Evolutionary conservation across 1,140 invertebrate genomes (phyloP), one percentile per base, ranked within the genome.

Genomic region (Drosophila sucinea): DNA sequence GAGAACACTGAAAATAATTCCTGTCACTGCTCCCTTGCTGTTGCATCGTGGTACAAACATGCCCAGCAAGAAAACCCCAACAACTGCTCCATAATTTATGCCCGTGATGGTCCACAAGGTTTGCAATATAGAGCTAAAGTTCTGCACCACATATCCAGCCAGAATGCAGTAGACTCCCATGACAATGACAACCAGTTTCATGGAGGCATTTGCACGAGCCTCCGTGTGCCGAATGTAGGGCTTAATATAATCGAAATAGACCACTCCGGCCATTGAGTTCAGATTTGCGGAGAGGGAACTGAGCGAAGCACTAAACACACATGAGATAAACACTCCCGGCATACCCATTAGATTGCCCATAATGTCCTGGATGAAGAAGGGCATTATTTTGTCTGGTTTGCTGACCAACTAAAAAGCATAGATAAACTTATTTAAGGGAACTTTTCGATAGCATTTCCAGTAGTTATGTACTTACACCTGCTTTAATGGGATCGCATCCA

Each of bases 221-320:
- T 95, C 94, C 0, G 94, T 93, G 92, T 90, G 92, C 77, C 67
- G 92, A 90, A 77, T 95, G 54, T 64, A 92, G 70, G 63, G 95
- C 72, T 94, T 95, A 5, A 96, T 94, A 79, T 96, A 94, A 90
- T 96, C 96, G 82, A 96, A 95, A 89, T 95, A 95, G 67, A 96
- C 95, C 0, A 96, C 95, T 0, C 96, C 96, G 1, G 96, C 94
- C 91, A 96, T 93, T 1, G 96, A 96, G 81, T 96, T 96, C 1
- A 96, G 87, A 17, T 94, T 94, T 4, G 95, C 95, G 0, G 95
- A 96, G 92, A 96, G 94, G 3, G 95, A 96, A 81, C 96, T 97
- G 81, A 73, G 92, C 5, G 95, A 95, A 33, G 95, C 95, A 79
- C 95, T 95, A 69, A 96, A 95, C 2, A 96, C 93, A 60, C 95